A percentile compares a stretch with the other conserved stretches of the same genome.
These are phyloP conservation scores for Poeciliopsis gracilis DNA, from an alignment of 2,797 vertebrate species.

Conservation along the genomic window DNA sequence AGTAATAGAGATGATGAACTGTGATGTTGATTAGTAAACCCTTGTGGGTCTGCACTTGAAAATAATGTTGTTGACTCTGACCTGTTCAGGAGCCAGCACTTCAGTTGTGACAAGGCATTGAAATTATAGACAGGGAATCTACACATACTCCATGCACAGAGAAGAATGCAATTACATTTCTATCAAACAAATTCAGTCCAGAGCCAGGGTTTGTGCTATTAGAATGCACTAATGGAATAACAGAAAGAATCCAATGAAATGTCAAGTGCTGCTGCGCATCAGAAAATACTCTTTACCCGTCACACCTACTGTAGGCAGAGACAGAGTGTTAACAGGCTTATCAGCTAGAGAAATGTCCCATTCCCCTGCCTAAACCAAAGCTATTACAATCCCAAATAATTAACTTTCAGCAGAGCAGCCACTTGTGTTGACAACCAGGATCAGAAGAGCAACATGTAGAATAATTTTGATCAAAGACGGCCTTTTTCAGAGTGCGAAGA, in stretches of 20 bases:
- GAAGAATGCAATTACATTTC: constrained; percentile 76
- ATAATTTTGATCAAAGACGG: constrained; percentile 42
- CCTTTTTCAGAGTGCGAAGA: constrained; percentile 9
- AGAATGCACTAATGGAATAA: constrained; percentile 69
- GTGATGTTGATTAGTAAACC: constrained; percentile 66
- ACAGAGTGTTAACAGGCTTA: constrained; percentile 75
- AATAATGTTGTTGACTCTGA: constrained; percentile 79
- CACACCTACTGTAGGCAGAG: constrained; percentile 68
- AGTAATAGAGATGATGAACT: constrained; percentile 62
- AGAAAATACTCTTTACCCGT: constrained; percentile 63
- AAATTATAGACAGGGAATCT: constrained; percentile 56
- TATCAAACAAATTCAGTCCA: constrained; percentile 70
- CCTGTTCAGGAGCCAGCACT: constrained; percentile 60
- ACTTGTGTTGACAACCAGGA: constrained; percentile 61
- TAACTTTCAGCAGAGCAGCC: constrained; percentile 74
- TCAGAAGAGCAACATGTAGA: constrained; percentile 67
- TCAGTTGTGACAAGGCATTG: constrained; percentile 63
- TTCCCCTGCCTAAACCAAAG: constrained; percentile 78
- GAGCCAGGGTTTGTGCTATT: constrained; percentile 62
- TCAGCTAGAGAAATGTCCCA: constrained; percentile 79
- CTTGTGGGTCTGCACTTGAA: constrained; percentile 66
- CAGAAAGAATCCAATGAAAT: constrained; percentile 77
- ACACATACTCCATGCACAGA: constrained; percentile 59
- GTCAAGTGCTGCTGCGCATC: constrained; percentile 81
- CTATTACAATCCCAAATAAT: constrained; percentile 87